These are phyloP conservation scores for Ctenodactylus gundi DNA, from an alignment of 2,113 vertebrate genomes.

Conservation along the genomic window DNA sequence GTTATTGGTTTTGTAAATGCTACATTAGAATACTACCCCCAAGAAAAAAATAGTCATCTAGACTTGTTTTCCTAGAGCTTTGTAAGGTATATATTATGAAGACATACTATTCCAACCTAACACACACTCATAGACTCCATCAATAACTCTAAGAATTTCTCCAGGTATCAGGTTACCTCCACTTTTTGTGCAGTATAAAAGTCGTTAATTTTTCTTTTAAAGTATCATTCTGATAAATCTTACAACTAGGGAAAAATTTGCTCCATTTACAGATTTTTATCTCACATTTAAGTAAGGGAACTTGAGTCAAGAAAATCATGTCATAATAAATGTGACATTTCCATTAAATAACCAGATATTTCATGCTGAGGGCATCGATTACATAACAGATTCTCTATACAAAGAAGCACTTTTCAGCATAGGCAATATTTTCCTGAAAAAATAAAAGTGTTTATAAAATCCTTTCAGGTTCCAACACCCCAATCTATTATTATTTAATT, in stretches of 20 bases:
- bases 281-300: neutral
- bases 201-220: neutral
- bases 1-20: neutral
- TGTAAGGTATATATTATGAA: neutral
- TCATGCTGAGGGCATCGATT: neutral
- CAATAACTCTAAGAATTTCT: neutral
- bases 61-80: neutral
- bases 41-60: neutral
- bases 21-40: neutral
- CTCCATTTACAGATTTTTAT: neutral
- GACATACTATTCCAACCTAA: neutral
- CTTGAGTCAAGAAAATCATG: neutral
- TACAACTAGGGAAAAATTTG: neutral
- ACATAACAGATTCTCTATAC: neutral
- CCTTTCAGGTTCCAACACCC: neutral
- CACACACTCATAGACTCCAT: neutral
- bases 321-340: neutral
- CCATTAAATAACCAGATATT: neutral
- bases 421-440: conserved; percentile 3
- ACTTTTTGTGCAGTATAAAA: neutral
- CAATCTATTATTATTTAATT: neutral
- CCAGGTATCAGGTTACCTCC: neutral
- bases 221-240: neutral
- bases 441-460: conserved; percentile 1
- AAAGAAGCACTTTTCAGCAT: neutral